Base-by-base conservation (phyloP, 1,140 invertebrate genomes). In the Drosophila kohkoa region DNA sequence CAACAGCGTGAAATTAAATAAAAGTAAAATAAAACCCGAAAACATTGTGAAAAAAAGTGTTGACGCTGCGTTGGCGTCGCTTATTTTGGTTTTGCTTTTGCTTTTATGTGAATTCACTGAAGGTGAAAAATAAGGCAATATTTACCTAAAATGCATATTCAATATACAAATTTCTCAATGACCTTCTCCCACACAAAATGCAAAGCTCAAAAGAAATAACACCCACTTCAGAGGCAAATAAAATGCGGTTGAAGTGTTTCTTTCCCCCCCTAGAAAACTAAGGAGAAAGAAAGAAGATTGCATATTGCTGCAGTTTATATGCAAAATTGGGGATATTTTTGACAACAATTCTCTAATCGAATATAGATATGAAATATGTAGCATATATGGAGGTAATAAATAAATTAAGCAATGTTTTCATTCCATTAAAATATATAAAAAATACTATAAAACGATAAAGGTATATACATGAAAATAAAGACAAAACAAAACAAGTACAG, bases 31-130 rank as follows among this genome's bases (percentile, higher is more conserved):
- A 62, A 48, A 11, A 43, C 41, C 5, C 35, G 41, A 43, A 69
- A 62, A 62, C 5, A 45, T 54, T n/a, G 8, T 63, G 15, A 1
- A 30, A 41, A 41, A n/a, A 60, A 69, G 3, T 52, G 57, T 52
- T 10, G 35, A 62, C 66, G 45, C 13, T 41, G 66, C 54, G 41
- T 49, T 13, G 48, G 15, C 57, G 38, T 13, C 25, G 2, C 45
- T 41, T 15, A 15, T 6, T 6, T 16, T 32, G 3, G 15, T n/a
- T 57, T 16, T 57, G 5, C 32, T 4, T 55, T 57, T 55, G 8
- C 45, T 46, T 45, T 13, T 45, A 11, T 45, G 35, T 3, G 38
- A 10, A 41, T 41, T 41, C 30, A 32, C 10, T 43, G 41, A n/a
- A 43, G 41, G 41, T 43, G 41, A 43, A 13, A 7, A 41, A 7